Evolutionary conservation across 2,888 invertebrate species (phyloP), one percentile per base, ranked within the genome.

Genomic region (Stratiomys singularior): DNA sequence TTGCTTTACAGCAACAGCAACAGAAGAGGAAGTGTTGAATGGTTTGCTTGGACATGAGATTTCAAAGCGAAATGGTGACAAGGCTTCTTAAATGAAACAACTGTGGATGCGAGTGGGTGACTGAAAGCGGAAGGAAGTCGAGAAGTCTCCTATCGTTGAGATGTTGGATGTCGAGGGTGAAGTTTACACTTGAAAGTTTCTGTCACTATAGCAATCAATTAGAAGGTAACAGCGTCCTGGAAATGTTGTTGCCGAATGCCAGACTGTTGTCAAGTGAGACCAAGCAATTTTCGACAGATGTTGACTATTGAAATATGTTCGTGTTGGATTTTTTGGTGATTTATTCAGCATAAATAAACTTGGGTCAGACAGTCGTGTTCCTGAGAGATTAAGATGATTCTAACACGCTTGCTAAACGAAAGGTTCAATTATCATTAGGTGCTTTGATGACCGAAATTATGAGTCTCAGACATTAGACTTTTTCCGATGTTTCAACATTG

Each of bases 141-240:
- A 46, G 52, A 28, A 52, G 69, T 18, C 47, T n/a, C 1, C 71
- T 15, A 18, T 7, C 52, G 30, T 72, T 15, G 28, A 28, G 9
- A 25, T 46, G 47, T 23, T 28, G 47, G 56, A 52, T 72, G 71
- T 58, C 60, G 58, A 74, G 44, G 74, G 58, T 74, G 74, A 74
- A 74, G 74, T 74, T 74, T 74, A 28, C 74, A 74, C 74, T 60
- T 60, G 74, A 74, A 74, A 74, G 74, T 60, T 74, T 58, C 74
- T 74, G 74, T 74, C 74, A 74, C 60, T 74, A 74, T 74, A 58
- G 74, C 74, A 74, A 74, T 74, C 74, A 74, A 74, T 74, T 74
- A 74, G 44, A 37, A 60, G 60, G 58, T 60, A 58, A 58, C 58
- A 74, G 21, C 47, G 30, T 60, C 37, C 30, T 11, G 18, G 37